Base-by-base conservation (phyloP, 2,797 vertebrate species). In the Catharus ustulatus region DNA sequence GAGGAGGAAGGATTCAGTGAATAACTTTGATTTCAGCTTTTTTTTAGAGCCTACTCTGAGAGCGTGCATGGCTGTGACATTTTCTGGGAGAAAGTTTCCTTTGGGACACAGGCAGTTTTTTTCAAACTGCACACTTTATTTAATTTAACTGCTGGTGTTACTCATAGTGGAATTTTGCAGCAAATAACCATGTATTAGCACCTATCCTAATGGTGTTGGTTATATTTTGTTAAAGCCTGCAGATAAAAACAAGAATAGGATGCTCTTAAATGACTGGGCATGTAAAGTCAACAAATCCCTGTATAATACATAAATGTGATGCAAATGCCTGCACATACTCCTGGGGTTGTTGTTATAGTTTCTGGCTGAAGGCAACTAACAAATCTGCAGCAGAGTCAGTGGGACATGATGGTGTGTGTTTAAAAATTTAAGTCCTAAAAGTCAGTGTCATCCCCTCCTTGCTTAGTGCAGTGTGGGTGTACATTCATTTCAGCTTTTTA, bases 351-450 rank as follows among this genome's bases (percentile, higher is more conserved):
- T 84, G 62, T 38, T 75, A 14, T 0, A 21, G 30, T 77, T 92
- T 77, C 69, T 72, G 38, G n/a, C 38, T 88, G 67, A 74, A 59
- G 88, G 81, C 71, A 91, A 63, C 29, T 34, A 43, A 63, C 36
- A 40, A 46, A 49, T 77, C 52, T 43, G 13, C 61, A 32, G 27
- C 48, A 46, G 43, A 85, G 57, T n/a, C 43, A 23, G 20, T 40
- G 75, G 0, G 4, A 77, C 48, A 12, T 6, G 42, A 38, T 30
- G 72, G 57, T 52, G 46, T 36, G 54, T 54, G 38, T 64, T 95
- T 85, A 95, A 85, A 94, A 85, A 83, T 90, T 64, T 13, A 89
- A 38, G 22, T 77, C 40, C 76, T 75, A 24, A 85, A 63, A 79
- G 40, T 79, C 32, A 6, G 46, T 59, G 66, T 78, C 6, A 8